These are phyloP conservation scores for Tapera naevia DNA, from an alignment of 2,797 vertebrate species.

Conservation along the genomic window DNA sequence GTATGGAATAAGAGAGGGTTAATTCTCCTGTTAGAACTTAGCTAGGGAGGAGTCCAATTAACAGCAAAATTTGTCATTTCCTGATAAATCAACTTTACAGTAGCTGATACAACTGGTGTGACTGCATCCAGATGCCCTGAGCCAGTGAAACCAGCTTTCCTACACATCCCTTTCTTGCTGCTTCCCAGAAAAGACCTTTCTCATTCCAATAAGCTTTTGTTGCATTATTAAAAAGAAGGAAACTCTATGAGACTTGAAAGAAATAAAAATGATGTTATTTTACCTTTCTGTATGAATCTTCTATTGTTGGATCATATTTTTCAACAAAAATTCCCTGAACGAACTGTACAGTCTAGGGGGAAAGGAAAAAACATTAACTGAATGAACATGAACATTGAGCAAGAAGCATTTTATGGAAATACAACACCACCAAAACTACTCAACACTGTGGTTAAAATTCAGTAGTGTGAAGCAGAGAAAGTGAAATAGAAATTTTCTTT, in stretches of 20 bases:
- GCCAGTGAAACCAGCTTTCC: neutral
- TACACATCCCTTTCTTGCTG: neutral
- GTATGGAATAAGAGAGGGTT: neutral
- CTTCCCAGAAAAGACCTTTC: neutral
- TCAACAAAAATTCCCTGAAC: conserved; percentile 99
- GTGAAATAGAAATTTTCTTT: fast-evolving
- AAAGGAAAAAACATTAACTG: neutral
- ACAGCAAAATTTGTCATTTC: neutral
- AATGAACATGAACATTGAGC: neutral
- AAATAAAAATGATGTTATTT: neutral
- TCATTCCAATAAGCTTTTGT: neutral
- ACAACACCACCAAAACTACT: neutral
- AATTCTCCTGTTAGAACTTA: neutral
- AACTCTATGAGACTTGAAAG: neutral
- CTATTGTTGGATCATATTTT: conserved; percentile 99
- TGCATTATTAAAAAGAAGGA: neutral
- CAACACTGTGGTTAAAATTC: neutral
- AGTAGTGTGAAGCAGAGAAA: neutral
- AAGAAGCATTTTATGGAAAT: neutral
- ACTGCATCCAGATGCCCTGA: neutral
- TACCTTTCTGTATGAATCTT: conserved; percentile 99
- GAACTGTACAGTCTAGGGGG: conserved; percentile 94
- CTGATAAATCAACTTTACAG: neutral
- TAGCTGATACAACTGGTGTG: neutral
- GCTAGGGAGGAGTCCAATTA: neutral